These are phyloP conservation scores for Gracilinanus agilis DNA, from an alignment of 2,113 vertebrate species.

Conservation along the genomic window DNA sequence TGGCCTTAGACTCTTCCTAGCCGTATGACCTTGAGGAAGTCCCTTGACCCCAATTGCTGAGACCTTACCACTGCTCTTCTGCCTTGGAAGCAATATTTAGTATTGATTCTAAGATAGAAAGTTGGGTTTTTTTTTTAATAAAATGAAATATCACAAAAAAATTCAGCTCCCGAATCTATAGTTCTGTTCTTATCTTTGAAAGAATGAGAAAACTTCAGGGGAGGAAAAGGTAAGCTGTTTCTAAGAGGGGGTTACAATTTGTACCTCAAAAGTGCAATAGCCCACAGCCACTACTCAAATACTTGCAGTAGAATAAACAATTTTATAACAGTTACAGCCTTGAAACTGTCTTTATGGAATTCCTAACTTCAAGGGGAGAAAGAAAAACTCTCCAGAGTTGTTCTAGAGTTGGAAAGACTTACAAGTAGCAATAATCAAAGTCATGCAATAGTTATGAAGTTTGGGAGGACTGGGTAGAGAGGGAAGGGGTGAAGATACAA, in stretches of 20 bases:
- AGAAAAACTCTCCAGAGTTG: neutral
- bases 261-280: neutral
- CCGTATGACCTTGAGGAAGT: too few relatives aligned
- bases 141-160: neutral
- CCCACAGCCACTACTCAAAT: neutral
- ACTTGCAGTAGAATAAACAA: neutral
- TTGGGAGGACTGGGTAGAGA: neutral
- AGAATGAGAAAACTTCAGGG: neutral
- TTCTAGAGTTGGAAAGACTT: neutral
- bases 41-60: too few relatives aligned
- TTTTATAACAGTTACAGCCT: neutral
- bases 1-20: too few relatives aligned
- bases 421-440: neutral
- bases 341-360: neutral
- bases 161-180: neutral
- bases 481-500: neutral
- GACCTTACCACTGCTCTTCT: too few relatives aligned
- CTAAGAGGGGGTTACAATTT: neutral
- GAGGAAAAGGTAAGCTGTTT: neutral
- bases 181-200: neutral
- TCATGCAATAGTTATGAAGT: neutral
- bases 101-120: too few relatives aligned
- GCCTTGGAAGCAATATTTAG: too few relatives aligned
- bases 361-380: neutral
- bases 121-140: too few relatives aligned